Evolutionary conservation across 2,888 invertebrate genomes (phyloP).

Genomic region (Andrena hattorfiana): DNA sequence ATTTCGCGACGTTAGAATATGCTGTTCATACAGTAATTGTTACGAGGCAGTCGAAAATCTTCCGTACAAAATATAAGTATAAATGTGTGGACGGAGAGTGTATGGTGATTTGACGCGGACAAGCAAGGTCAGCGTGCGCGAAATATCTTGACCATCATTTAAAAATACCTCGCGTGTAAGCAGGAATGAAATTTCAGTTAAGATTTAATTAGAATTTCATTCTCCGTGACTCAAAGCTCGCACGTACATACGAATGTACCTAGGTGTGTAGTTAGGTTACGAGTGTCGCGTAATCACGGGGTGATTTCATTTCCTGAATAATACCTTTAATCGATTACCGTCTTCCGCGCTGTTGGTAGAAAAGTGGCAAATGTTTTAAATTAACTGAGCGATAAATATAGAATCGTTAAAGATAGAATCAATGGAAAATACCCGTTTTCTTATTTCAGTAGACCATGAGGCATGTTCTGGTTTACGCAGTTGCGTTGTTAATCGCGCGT

Average conservation of each 20-base stretch:
- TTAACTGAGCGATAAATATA: neutral
- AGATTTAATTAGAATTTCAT: neutral
- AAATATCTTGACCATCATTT: neutral
- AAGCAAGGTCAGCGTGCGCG: too few relatives aligned
- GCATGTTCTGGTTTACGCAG: conserved; percentile 11
- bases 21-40: too few relatives aligned
- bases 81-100: too few relatives aligned
- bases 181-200: neutral
- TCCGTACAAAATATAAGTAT: too few relatives aligned
- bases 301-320: conserved; percentile 19
- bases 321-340: neutral
- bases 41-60: too few relatives aligned
- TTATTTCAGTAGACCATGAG: conserved; percentile 12
- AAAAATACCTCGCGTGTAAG: neutral
- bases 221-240: neutral
- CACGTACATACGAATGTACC: too few relatives aligned
- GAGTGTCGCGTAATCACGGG: neutral
- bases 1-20: too few relatives aligned
- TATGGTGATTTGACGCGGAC: too few relatives aligned
- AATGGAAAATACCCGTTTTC: neutral
- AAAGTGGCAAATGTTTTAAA: neutral
- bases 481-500: conserved; percentile 19
- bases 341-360: too few relatives aligned
- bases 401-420: neutral
- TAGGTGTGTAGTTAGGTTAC: neutral